Evolutionary conservation across 2,113 vertebrate species (phyloP), one percentile per base, ranked within the genome.

Genomic region (Psittacula cyanocephala): DNA sequence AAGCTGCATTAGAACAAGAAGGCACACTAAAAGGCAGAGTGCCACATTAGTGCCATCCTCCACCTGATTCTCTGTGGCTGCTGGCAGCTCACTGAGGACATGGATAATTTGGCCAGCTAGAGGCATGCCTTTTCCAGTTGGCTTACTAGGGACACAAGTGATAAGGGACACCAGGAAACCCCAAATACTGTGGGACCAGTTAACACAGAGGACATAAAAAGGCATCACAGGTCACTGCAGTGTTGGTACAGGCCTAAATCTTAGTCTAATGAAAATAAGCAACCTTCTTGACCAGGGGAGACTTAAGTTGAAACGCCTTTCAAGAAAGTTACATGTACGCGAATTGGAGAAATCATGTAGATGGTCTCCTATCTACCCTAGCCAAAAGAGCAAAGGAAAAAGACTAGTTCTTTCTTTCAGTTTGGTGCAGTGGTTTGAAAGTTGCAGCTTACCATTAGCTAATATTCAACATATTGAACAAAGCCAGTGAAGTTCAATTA

Each of bases 1-100:
- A 81, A 52, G 91, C 62, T 25, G 52, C 65, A 92, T 95, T 96
- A 96, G 92, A 96, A 81, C 62, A 79, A 95, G 83, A 65, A 89
- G 52, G 62, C 70, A 62, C 3, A 11, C 43, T 55, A 89, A 52
- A 63, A 70, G 72, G 91, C 91, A 55, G 62, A 55, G 47, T 39
- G 86, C 77, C 65, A 60, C 3, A 0, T 67, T 23, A 84, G 74
- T 94, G 92, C 72, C 95, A 92, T 81, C 91, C 46, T 91, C 68
- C 1, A 0, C 60, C 35, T 10, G 67, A 33, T 4, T 76, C 81
- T 57, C 76, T 10, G 76, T 9, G 62, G 60, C 69, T 81, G 60
- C 60, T 71, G 81, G 69, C 87, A 88, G 70, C 67, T 81, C 39
- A 12, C 39, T 52, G n/a, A 79, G 70, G 50, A 88, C 31, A 8